Evolutionary conservation across 1,140 invertebrate species (phyloP).

Genomic region (Philaenus spumarius): DNA sequence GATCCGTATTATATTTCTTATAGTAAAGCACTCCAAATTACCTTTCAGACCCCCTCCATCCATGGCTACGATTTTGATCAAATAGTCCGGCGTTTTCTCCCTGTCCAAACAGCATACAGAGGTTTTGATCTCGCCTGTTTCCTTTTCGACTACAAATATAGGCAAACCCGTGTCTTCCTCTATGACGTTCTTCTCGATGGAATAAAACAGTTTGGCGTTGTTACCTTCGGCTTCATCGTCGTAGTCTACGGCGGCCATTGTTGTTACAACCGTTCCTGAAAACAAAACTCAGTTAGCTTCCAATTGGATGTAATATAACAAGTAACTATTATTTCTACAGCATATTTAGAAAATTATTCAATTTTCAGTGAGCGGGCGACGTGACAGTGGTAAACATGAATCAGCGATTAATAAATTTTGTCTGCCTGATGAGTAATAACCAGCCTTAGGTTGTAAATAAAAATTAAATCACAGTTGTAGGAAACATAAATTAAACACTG

Average conservation of each 20-base stretch:
- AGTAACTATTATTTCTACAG: no score
- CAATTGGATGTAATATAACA: no score
- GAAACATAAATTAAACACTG: no score
- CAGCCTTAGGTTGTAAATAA: no score
- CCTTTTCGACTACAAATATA: constrained; percentile 90
- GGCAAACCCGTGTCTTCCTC: constrained; percentile 89
- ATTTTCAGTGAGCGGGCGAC: no score
- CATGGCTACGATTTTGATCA: constrained; percentile 90
- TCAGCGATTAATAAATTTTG: no score
- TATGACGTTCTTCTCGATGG: constrained; percentile 94
- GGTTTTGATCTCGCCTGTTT: constrained; percentile 90
- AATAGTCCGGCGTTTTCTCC: constrained; percentile 93
- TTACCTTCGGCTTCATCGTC: constrained; percentile 92
- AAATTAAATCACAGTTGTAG: no score
- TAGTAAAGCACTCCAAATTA: constrained; percentile 13
- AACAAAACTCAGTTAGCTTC: background rate
- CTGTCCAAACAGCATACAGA: constrained; percentile 88
- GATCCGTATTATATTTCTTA: background rate
- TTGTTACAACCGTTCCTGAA: constrained; percentile 89
- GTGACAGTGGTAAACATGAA: no score
- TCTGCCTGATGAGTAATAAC: no score
- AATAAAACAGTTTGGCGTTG: constrained; percentile 84
- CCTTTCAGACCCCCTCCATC: constrained; percentile 88
- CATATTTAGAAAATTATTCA: no score
- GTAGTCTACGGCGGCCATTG: constrained; percentile 93